These are phyloP conservation scores for Muntiacus reevesi DNA, from an alignment of 2,113 vertebrate species.

Conservation along the genomic window DNA sequence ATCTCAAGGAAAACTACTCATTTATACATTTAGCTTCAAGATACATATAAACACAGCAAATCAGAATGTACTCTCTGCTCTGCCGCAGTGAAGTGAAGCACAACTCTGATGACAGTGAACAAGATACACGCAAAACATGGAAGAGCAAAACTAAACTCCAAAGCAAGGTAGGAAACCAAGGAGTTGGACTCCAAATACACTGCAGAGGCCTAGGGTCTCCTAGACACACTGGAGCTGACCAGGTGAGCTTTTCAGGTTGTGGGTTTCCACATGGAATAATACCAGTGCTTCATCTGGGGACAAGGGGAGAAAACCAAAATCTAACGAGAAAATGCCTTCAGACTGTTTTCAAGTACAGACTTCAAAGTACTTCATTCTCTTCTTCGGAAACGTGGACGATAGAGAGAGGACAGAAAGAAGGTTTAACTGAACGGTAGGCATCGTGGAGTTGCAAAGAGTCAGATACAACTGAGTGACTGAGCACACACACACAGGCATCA, in stretches of 20 bases:
- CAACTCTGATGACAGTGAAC: constrained; percentile 96
- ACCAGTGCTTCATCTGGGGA: constrained; percentile 62
- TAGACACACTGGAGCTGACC: constrained; percentile 58
- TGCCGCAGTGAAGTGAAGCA: constrained; percentile 89
- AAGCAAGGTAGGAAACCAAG: constrained; percentile 64
- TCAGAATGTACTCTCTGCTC: constrained; percentile 91
- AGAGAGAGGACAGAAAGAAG: neutral
- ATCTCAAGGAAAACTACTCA: constrained; percentile 99
- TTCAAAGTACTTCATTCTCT: constrained; percentile 36
- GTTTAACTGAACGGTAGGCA: neutral
- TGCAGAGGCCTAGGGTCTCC: constrained; percentile 58
- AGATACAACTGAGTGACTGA: neutral
- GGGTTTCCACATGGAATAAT: constrained; percentile 23
- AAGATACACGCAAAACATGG: constrained; percentile 90
- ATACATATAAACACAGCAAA: constrained; percentile 98
- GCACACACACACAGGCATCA: neutral
- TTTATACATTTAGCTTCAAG: constrained; percentile 99
- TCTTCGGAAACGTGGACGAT: constrained; percentile 12
- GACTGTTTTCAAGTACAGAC: constrained; percentile 47
- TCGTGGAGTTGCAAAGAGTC: neutral
- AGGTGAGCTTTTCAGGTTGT: neutral
- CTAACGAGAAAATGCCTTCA: neutral
- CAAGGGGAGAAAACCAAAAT: neutral
- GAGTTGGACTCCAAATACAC: constrained; percentile 64
- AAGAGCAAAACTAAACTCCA: constrained; percentile 80